These are phyloP conservation scores for Tetrapedia diversipes DNA, from an alignment of 2,888 invertebrate genomes.

Conservation along the genomic window DNA sequence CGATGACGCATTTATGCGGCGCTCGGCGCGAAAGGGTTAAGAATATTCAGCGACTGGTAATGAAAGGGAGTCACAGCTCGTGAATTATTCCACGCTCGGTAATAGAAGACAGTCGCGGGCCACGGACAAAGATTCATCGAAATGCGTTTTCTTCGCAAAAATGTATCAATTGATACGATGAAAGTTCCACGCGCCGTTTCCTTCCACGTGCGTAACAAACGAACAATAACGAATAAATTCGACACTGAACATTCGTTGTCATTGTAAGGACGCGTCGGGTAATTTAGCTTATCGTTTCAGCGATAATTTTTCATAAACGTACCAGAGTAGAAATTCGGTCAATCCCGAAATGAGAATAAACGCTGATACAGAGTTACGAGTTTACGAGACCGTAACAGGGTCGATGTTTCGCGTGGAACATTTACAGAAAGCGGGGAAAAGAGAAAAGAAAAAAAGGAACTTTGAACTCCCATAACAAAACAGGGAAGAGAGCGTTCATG, in stretches of 20 bases:
- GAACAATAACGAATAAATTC: too few relatives aligned
- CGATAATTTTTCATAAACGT: not conserved
- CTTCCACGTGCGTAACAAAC: too few relatives aligned
- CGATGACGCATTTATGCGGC: too few relatives aligned
- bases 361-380: not conserved
- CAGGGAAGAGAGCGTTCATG: conserved; percentile 7
- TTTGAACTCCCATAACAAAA: not conserved
- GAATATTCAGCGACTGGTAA: too few relatives aligned
- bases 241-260: not conserved
- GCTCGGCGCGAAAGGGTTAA: too few relatives aligned
- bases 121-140: too few relatives aligned
- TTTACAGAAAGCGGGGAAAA: conserved; percentile 15
- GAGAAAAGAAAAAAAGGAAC: not conserved
- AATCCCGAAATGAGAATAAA: not conserved
- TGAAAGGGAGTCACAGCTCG: too few relatives aligned
- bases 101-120: too few relatives aligned
- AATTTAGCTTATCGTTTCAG: not conserved
- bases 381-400: not conserved
- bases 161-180: too few relatives aligned
- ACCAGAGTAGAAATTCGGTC: not conserved
- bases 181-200: too few relatives aligned
- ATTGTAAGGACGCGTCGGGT: not conserved
- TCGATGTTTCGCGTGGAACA: conserved; percentile 25
- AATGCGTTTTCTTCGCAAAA: too few relatives aligned
- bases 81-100: too few relatives aligned